Evolutionary conservation across 1,140 invertebrate genomes (phyloP), one percentile per base, ranked within the genome.

Genomic region (Musca domestica): DNA sequence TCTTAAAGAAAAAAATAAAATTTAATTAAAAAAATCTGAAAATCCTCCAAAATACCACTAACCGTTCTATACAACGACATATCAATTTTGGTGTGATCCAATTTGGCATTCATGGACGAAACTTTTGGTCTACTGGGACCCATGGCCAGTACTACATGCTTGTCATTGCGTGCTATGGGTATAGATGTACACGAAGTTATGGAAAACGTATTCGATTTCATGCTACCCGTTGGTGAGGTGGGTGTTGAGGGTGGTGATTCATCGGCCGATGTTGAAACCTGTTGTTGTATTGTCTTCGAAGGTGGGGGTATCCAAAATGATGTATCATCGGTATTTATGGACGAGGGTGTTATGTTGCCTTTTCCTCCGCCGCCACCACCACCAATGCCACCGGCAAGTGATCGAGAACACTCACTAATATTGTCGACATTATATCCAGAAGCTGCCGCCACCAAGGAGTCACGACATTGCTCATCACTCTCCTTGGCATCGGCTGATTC

Each of bases 71-170:
- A 86, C n/a, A 85, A 72, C 3, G 84, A 81, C 30, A 84, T 84
- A 61, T 87, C 85, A 17, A 86, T 86, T 75, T 87, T 86, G 4
- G 84, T 83, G 56, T 85, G 85, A 74, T 85, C 85, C 69, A 87
- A 74, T 72, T 85, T 86, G 14, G 85, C 83, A 54, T 85, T 83
- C 85, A 83, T 85, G 41, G 84, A 83, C 34, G 82, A 76, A 61
- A 83, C 82, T 58, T 78, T 74, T 2, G 78, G 82, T 41, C 81
- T 73, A 19, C 73, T 69, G 15, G 82, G 80, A 69, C 78, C 82
- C 71, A 80, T 83, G 20, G 83, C 82, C 52, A 87, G 80, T 4
- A 87, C 83, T 22, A 87, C 83, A 19, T 86, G 84, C 47, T 87
- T 86, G 30, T 87, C 86, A 46, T 82, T 83, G 14, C 83, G 71